These are phyloP conservation scores for Acinonyx jubatus DNA, from an alignment of 2,113 vertebrate genomes.

Conservation along the genomic window DNA sequence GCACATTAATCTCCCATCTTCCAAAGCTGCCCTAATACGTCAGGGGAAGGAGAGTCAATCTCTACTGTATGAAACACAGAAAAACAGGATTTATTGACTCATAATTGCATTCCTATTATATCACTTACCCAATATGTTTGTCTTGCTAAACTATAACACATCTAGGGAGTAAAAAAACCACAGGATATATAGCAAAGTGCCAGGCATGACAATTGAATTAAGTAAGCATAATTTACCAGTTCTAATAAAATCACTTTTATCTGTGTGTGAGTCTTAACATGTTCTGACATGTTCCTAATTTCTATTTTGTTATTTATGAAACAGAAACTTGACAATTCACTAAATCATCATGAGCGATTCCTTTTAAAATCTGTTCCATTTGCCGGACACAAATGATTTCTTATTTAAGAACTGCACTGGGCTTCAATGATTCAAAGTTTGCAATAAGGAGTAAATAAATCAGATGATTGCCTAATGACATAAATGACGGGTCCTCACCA, in stretches of 20 bases:
- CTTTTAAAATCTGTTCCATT: constrained; percentile 49
- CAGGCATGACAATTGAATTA: constrained; percentile 52
- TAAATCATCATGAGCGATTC: constrained; percentile 47
- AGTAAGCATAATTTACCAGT: constrained; percentile 51
- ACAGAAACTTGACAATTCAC: constrained; percentile 59
- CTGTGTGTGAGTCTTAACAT: constrained; percentile 48
- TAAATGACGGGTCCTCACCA: background rate
- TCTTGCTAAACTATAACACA: constrained; percentile 43
- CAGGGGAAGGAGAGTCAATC: background rate
- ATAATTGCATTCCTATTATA: constrained; percentile 45
- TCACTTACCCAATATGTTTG: constrained; percentile 37
- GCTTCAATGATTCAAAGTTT: background rate
- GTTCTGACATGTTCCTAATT: constrained; percentile 54
- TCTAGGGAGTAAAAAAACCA: background rate
- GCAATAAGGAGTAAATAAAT: background rate
- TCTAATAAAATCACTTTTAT: constrained; percentile 69
- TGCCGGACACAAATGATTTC: constrained; percentile 32
- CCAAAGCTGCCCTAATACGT: background rate
- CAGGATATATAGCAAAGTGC: constrained; percentile 46
- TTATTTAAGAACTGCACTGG: background rate
- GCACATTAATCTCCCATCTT: constrained; percentile 14
- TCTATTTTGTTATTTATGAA: constrained; percentile 76
- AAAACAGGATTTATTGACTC: constrained; percentile 56
- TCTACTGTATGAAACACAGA: background rate
- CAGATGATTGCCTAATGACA: background rate